Evolutionary conservation across 2,888 invertebrate genomes (phyloP), one percentile per base, ranked within the genome.

Genomic region (Chymomyza caudatula): DNA sequence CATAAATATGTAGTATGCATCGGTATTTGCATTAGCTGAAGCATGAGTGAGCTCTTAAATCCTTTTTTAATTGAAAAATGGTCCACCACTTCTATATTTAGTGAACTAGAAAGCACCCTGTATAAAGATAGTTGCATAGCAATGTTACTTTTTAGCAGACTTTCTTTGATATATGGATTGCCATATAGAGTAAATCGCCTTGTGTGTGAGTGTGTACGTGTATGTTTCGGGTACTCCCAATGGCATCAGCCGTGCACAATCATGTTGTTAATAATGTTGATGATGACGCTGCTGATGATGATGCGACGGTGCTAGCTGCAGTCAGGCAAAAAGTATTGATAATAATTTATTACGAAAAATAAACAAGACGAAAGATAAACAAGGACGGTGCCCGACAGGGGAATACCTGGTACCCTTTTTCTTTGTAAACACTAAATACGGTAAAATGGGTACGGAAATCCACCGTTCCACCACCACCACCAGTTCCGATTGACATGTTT

Each of bases 191-290:
- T 37, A 37, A 37, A 37, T 37, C 11, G 29, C 11, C 11, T 37
- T 11, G n/a, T n/a, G 55, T 56, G 55, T 51, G 44, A 44, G 23
- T 47, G 22, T 69, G 43, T 37, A 58, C 54, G 49, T 64, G 8
- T 47, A 13, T 47, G 17, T 17, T 6, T 47, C 5, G 47, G 13
- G 5, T 51, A 57, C 44, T 66, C 72, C 69, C 74, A 51, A 52
- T 67, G 63, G 69, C 62, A 37, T 47, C 23, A 71, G 74, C 63
- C 67, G 76, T 66, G 62, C 63, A 25, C 62, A 76, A 69, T 79
- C 76, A 74, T 78, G 60, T 54, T 71, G 76, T 77, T 75, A 76
- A 82, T 82, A 76, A 69, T 68, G 63, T 22, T 60, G 65, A 60
- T 74, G 60, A 71, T 75, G 70, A 58, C 65, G 15, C 58, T 25